Conservation (phyloP, 2,888 invertebrate genomes). For the Pemphredon lugubris region DNA sequence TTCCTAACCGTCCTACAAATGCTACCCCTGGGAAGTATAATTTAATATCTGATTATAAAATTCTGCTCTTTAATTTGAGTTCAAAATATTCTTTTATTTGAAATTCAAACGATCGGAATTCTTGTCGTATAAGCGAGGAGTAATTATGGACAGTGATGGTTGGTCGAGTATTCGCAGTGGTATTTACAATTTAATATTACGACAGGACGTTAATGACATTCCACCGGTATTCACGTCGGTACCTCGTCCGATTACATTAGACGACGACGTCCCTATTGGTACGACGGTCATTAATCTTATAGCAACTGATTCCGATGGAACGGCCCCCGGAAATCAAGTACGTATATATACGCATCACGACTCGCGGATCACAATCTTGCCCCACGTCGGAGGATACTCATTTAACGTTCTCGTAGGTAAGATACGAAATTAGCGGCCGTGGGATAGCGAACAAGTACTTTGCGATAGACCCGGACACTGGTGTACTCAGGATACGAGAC, state of each 20-base stretch:
- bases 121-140: no score
- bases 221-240: constrained; percentile 93
- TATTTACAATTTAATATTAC: constrained; percentile 4
- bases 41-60: no score
- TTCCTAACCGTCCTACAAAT: no score
- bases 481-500: constrained; percentile 90
- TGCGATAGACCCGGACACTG: constrained; percentile 92
- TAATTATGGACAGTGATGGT: neutral
- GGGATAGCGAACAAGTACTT: constrained; percentile 93
- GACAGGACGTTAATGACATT: constrained; percentile 93
- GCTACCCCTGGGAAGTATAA: no score
- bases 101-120: no score
- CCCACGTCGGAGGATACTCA: neutral
- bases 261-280: constrained; percentile 92
- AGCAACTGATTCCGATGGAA: constrained; percentile 92
- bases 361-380: neutral
- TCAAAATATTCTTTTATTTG: no score
- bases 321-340: constrained; percentile 91
- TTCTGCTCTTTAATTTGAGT: no score
- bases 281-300: constrained; percentile 89
- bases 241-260: constrained; percentile 91
- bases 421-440: constrained; percentile 91
- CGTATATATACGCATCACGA: constrained; percentile 14
- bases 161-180: neutral
- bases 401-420: constrained; percentile 76